These are phyloP conservation scores for Acrossocheilus wenchowensis DNA, from an alignment of 2,797 vertebrate genomes.

Conservation along the genomic window DNA sequence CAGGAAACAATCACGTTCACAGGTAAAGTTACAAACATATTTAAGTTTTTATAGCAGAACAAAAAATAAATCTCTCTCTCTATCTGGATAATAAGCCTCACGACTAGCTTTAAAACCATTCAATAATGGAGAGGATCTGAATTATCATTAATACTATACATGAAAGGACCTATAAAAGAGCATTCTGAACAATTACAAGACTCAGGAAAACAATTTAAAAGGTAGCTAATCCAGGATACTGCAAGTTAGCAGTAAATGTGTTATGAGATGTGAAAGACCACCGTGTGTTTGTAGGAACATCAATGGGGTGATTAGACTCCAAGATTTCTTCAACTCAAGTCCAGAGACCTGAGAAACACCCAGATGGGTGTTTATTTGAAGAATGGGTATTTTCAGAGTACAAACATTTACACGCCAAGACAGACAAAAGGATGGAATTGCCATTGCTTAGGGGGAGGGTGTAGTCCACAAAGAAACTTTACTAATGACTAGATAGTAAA, in stretches of 20 bases:
- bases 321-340: not conserved
- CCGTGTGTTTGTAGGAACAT: not conserved
- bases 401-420: conserved; percentile 30
- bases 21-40: not conserved
- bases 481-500: not conserved
- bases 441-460: conserved; percentile 18
- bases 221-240: not conserved
- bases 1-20: not conserved
- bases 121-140: not conserved
- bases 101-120: not conserved
- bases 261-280: not conserved
- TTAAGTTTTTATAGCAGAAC: not conserved
- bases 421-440: conserved; percentile 33
- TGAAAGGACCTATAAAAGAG: not conserved
- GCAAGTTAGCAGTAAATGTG: not conserved
- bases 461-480: not conserved
- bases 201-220: not conserved
- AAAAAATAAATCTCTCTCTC: too few species aligned
- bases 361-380: conserved; percentile 13
- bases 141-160: not conserved
- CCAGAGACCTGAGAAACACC: conserved; percentile 19
- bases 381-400: conserved; percentile 30
- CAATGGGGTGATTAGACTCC: conserved; percentile 12
- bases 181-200: not conserved
- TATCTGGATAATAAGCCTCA: too few species aligned